Conservation (phyloP, 2,888 invertebrate species). For the Plagodis pulveraria region DNA sequence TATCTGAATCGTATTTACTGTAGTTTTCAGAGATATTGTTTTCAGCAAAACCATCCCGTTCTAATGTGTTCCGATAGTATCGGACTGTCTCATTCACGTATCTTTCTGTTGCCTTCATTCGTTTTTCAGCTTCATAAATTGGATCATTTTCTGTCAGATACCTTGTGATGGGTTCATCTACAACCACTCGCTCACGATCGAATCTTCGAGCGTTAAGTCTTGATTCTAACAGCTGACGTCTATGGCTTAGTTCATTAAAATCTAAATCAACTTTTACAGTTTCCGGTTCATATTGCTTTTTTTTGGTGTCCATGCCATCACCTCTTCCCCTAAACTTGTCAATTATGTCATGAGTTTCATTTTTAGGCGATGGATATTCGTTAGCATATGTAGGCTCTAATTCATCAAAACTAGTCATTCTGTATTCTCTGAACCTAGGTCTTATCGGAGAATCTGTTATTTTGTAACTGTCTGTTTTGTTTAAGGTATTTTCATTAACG, state of each 20-base stretch:
- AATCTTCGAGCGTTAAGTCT: conserved; percentile 87
- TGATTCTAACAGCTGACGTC: conserved; percentile 91
- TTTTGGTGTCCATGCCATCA: conserved; percentile 88
- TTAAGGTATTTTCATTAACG: conserved; percentile 70
- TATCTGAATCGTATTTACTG: conserved; percentile 78
- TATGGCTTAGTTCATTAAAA: conserved; percentile 88
- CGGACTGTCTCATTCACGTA: conserved; percentile 84
- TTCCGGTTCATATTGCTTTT: conserved; percentile 76
- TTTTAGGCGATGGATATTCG: conserved; percentile 63
- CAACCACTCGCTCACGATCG: conserved; percentile 64
- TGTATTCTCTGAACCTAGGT: conserved; percentile 86
- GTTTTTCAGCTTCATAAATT: conserved; percentile 73
- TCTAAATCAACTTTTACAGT: conserved; percentile 67
- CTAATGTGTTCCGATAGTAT: conserved; percentile 83
- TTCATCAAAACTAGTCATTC: conserved; percentile 79
- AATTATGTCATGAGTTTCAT: conserved; percentile 62
- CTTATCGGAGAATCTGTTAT: conserved; percentile 86
- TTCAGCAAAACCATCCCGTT: conserved; percentile 83
- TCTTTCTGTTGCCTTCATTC: conserved; percentile 81
- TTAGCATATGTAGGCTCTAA: conserved; percentile 80
- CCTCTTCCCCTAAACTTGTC: conserved; percentile 84
- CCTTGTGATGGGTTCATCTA: conserved; percentile 73
- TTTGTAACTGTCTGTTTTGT: conserved; percentile 70
- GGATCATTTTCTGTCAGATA: conserved; percentile 78
- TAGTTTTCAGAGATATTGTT: conserved; percentile 81